Evolutionary conservation across 2,888 invertebrate species (phyloP).

Genomic region (Leucophenga maculata): DNA sequence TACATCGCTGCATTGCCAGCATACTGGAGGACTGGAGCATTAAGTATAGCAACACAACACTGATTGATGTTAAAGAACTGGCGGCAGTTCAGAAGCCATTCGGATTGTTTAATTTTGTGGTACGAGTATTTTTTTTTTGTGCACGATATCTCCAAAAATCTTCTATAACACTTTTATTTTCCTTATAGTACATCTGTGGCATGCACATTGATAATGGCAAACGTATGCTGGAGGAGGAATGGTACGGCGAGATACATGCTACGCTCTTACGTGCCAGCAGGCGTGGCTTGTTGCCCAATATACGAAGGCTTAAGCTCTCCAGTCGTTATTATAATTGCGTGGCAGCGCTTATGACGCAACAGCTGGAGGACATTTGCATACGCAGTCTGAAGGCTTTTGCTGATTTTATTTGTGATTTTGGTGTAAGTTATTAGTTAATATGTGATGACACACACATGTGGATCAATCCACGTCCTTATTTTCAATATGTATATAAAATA

Average conservation of each 20-base stretch:
- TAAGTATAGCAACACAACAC: slow-evolving; percentile 76
- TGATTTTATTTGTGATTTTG: slow-evolving; percentile 82
- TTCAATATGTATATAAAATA: too few relatives aligned
- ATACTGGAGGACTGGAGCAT: slow-evolving; percentile 87
- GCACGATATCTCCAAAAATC: too few relatives aligned
- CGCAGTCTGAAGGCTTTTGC: slow-evolving; percentile 86
- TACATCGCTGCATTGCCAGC: slow-evolving; percentile 87
- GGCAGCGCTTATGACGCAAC: slow-evolving; percentile 89
- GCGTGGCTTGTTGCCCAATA: slow-evolving; percentile 79
- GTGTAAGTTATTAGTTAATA: slow-evolving; percentile 74
- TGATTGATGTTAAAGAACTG: slow-evolving; percentile 71
- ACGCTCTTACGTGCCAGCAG: slow-evolving; percentile 76
- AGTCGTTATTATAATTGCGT: slow-evolving; percentile 88
- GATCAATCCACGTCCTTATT: background rate
- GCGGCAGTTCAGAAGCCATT: slow-evolving; percentile 62
- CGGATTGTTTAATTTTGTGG: slow-evolving; percentile 68
- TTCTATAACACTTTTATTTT: slow-evolving; percentile 13
- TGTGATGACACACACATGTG: too few relatives aligned
- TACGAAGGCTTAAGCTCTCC: slow-evolving; percentile 78
- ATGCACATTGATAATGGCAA: slow-evolving; percentile 80
- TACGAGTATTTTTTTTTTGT: too few relatives aligned
- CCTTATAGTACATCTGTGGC: slow-evolving; percentile 69
- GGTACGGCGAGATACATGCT: slow-evolving; percentile 70
- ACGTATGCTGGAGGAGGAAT: slow-evolving; percentile 76
- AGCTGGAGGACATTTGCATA: slow-evolving; percentile 86